Conservation (phyloP, 2,797 vertebrate genomes). For the Mormyrus hasselquistii region DNA sequence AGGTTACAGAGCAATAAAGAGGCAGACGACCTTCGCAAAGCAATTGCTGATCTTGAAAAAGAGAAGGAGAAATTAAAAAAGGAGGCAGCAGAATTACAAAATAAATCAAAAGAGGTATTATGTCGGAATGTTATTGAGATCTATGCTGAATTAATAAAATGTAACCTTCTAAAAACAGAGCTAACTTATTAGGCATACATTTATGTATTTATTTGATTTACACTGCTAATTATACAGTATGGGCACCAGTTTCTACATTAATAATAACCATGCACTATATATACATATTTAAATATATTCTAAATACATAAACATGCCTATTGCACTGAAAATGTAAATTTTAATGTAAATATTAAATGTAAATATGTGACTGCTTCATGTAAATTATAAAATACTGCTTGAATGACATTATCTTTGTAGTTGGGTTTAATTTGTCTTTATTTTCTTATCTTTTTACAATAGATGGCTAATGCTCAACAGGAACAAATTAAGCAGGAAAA, state of each 20-base stretch:
- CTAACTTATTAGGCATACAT: constrained; percentile 23
- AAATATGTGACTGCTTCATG: not conserved
- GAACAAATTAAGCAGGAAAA: constrained; percentile 84
- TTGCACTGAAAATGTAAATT: not conserved
- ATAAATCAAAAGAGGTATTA: constrained; percentile 87
- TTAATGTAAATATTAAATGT: not conserved
- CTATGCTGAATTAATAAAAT: constrained; percentile 25
- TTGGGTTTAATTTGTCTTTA: constrained; percentile 11
- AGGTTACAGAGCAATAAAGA: constrained; percentile 81
- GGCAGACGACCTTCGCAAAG: constrained; percentile 69
- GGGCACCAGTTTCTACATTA: constrained; percentile 42
- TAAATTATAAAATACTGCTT: not conserved
- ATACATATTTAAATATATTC: not conserved
- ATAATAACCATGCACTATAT: constrained; percentile 25
- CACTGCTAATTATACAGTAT: constrained; percentile 29
- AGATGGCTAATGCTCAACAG: constrained; percentile 81
- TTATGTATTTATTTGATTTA: constrained; percentile 43
- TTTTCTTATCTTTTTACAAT: constrained; percentile 25
- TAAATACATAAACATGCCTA: not conserved
- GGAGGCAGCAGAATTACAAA: constrained; percentile 77
- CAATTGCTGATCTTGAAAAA: constrained; percentile 74
- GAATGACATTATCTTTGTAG: not conserved
- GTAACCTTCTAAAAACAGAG: constrained; percentile 25
- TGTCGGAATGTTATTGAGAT: constrained; percentile 14
- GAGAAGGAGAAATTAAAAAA: constrained; percentile 81